Evolutionary conservation across 2,113 vertebrate species (phyloP).

Genomic region (Oceanodroma tethys): DNA sequence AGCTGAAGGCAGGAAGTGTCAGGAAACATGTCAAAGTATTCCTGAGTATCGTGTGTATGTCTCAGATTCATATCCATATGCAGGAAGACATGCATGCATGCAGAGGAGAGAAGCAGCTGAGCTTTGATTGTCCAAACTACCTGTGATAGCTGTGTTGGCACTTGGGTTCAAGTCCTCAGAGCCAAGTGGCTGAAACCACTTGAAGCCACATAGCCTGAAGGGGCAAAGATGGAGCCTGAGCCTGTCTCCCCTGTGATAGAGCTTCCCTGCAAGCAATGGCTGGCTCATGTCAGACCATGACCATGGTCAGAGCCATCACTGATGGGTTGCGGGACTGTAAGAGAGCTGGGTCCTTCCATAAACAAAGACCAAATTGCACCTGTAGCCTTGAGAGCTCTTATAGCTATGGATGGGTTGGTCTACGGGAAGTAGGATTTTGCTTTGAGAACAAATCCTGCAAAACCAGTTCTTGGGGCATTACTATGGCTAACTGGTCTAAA

Average conservation of each 20-base stretch:
- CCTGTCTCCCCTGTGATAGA: neutral
- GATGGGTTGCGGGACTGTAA: neutral
- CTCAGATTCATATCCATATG: neutral
- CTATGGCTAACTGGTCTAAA: neutral
- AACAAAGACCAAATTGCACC: neutral
- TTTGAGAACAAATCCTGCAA: neutral
- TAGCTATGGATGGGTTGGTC: neutral
- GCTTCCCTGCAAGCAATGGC: neutral
- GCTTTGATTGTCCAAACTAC: neutral
- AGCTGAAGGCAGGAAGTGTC: neutral
- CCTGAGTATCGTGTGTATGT: neutral
- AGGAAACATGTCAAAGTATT: slow-evolving; percentile 20
- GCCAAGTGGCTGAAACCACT: neutral
- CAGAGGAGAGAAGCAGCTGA: neutral
- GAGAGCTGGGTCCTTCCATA: neutral
- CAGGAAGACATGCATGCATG: neutral
- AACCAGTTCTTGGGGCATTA: neutral
- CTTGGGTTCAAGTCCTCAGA: neutral
- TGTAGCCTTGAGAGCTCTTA: neutral
- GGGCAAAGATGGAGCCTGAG: neutral
- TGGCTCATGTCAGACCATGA: neutral
- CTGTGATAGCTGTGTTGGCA: neutral
- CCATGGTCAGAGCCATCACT: neutral
- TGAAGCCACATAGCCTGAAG: accelerated
- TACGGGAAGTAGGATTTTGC: neutral